Percentiles rank a stretch among this genome's conserved stretches.
Evolutionary conservation across 2,797 vertebrate species (phyloP).

Genomic region (Gephyroberyx darwinii): DNA sequence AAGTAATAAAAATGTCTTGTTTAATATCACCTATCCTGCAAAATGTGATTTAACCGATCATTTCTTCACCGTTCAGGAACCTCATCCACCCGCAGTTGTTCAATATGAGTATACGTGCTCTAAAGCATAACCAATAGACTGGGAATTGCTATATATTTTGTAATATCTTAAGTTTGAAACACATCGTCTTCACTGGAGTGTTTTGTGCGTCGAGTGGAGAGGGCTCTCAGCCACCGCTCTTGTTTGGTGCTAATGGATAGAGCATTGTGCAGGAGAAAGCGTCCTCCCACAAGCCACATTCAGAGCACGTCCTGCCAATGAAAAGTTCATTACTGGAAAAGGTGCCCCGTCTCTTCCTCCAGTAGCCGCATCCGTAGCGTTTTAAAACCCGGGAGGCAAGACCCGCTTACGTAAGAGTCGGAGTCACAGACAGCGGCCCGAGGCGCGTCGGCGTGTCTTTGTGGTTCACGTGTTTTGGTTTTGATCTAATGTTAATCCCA

Average conservation of each 20-base stretch:
- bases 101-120: no score
- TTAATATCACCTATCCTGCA: no score
- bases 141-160: not conserved
- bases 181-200: constrained; percentile 47
- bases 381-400: constrained; percentile 49
- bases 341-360: constrained; percentile 38
- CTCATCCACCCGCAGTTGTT: no score
- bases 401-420: constrained; percentile 54
- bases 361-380: constrained; percentile 55
- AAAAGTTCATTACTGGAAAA: constrained; percentile 67
- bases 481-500: no score
- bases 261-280: constrained; percentile 63
- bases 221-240: constrained; percentile 58
- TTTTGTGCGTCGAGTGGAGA: constrained; percentile 51
- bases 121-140: not conserved
- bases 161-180: constrained; percentile 24
- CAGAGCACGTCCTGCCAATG: constrained; percentile 68
- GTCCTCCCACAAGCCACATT: constrained; percentile 67
- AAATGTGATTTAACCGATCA: no score
- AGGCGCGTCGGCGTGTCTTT: no score
- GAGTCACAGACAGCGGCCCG: not conserved
- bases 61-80: no score
- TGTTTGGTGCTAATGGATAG: constrained; percentile 65
- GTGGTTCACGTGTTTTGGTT: no score
- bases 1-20: no score